Evolutionary conservation across 2,797 vertebrate genomes (phyloP).

Genomic region (Ficedula albicollis): DNA sequence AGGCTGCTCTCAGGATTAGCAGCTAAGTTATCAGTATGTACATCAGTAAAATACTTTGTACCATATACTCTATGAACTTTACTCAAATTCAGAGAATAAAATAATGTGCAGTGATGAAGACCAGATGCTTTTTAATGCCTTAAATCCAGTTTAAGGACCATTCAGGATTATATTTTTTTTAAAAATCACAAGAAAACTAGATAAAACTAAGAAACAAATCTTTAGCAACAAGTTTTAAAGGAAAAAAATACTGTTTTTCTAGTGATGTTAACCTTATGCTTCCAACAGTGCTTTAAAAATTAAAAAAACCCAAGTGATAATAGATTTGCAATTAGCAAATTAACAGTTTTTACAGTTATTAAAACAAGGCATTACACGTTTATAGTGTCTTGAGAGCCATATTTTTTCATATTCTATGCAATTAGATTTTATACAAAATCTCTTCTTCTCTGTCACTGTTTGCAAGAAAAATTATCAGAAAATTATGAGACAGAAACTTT

Average conservation of each 20-base stretch:
- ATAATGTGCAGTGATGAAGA: neutral
- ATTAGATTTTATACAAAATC: neutral
- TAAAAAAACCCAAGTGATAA: neutral
- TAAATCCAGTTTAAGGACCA: neutral
- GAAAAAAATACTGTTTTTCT: neutral
- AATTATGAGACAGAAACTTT: neutral
- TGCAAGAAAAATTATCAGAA: neutral
- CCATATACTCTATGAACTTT: accelerated
- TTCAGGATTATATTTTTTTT: neutral
- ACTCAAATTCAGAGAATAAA: neutral
- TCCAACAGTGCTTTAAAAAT: neutral
- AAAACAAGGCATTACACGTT: neutral
- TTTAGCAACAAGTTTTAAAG: neutral
- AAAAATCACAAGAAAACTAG: neutral
- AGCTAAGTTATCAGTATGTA: neutral
- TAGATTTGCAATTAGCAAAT: neutral
- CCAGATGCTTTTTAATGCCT: neutral
- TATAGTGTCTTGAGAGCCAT: neutral
- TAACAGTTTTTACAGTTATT: neutral
- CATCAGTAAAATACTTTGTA: neutral
- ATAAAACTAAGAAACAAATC: neutral
- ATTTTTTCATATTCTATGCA: neutral
- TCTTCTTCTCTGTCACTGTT: neutral
- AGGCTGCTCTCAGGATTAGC: neutral
- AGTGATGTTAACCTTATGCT: neutral